A percentile compares a stretch with the other conserved stretches of the same genome.
phyloP scores from a whole-genome alignment of 2,888 invertebrate species.

The Acleris cristana region DNA sequence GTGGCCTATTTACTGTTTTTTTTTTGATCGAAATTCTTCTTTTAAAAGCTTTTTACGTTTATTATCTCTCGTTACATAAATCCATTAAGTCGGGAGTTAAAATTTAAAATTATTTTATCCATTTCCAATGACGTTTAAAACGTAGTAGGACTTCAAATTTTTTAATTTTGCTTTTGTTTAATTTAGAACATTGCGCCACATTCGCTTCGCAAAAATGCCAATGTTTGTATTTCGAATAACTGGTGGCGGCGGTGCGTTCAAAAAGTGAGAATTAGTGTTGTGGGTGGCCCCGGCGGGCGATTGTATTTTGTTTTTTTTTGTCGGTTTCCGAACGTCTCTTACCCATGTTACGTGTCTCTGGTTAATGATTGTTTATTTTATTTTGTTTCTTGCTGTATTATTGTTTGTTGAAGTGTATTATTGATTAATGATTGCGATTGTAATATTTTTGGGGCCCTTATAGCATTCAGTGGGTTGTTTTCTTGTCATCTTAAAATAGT shows the following conservation, averaged over 20 bases:
- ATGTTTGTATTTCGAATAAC: conserved; percentile 51
- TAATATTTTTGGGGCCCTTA: no score
- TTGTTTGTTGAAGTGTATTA: background rate
- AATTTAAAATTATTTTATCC: no score
- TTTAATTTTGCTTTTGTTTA: conserved; percentile 20
- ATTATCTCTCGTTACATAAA: no score
- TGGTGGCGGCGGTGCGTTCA: conserved; percentile 40
- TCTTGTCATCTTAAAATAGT: no score
- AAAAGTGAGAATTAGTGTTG: conserved; percentile 49
- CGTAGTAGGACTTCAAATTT: no score
- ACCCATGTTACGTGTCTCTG: conserved; percentile 23
- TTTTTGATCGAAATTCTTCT: no score
- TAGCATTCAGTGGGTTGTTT: no score
- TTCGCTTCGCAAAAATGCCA: conserved; percentile 46
- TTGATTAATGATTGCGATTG: no score
- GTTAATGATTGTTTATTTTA: conserved; percentile 23
- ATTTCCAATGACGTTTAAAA: no score
- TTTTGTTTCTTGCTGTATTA: conserved; percentile 12
- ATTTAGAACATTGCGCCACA: conserved; percentile 23
- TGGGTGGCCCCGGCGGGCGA: conserved; percentile 51
- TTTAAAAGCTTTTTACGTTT: no score
- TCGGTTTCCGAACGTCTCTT: conserved; percentile 24
- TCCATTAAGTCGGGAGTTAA: no score
- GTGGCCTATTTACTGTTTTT: no score
- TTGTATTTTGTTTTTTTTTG: conserved; percentile 40